Percentiles rank a stretch among this genome's conserved stretches.
Conservation (phyloP, 2,797 vertebrate genomes). For the Erpetoichthys calabaricus region DNA sequence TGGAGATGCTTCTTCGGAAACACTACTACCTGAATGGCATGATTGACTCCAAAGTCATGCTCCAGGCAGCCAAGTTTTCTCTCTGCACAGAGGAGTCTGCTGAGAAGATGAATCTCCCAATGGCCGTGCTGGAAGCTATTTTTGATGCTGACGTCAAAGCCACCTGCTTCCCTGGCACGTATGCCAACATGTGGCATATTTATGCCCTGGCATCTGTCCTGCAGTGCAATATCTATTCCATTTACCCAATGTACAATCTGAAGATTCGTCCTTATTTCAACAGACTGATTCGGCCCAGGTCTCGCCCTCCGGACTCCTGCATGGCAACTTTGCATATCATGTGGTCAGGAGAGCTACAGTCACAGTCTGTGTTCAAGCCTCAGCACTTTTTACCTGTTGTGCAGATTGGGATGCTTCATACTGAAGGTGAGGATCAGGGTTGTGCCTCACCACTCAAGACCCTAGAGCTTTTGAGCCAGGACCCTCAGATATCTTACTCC, state of each 20-base stretch:
- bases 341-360: constrained; percentile 78
- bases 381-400: constrained; percentile 77
- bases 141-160: constrained; percentile 89
- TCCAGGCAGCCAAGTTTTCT: constrained; percentile 84
- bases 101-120: constrained; percentile 72
- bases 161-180: constrained; percentile 81
- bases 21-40: constrained; percentile 84
- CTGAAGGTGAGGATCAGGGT: constrained; percentile 29
- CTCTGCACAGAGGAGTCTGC: constrained; percentile 79
- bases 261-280: constrained; percentile 92
- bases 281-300: constrained; percentile 72
- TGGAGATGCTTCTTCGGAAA: constrained; percentile 87
- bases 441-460: constrained; percentile 39
- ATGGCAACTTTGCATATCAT: constrained; percentile 74
- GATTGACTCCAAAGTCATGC: constrained; percentile 96
- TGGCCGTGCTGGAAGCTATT: constrained; percentile 75
- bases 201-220: constrained; percentile 81
- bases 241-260: constrained; percentile 89
- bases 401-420: constrained; percentile 21
- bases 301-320: constrained; percentile 31
- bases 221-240: constrained; percentile 77
- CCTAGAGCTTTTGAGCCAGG: constrained; percentile 48
- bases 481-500: constrained; percentile 63
- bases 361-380: constrained; percentile 69
- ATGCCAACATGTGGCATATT: constrained; percentile 91